Percentiles rank a stretch among this genome's conserved stretches.
Evolutionary conservation across 2,113 vertebrate genomes (phyloP).

Genomic region (Cyanistes caeruleus): DNA sequence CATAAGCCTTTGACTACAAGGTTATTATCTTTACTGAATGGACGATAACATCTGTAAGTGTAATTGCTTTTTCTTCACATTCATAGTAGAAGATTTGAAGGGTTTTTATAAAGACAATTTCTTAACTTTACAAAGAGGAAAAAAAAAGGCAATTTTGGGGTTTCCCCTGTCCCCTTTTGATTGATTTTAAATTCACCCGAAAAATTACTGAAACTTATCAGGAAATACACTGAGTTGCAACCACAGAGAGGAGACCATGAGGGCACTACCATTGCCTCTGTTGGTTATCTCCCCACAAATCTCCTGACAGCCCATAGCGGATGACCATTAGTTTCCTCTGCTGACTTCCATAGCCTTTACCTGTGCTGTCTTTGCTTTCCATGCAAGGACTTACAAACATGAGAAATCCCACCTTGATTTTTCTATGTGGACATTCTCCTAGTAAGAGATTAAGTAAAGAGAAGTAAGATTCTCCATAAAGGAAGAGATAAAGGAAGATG

Average conservation of each 20-base stretch:
- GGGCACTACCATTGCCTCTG: background rate
- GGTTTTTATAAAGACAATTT: background rate
- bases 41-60: background rate
- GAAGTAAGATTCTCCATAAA: background rate
- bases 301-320: background rate
- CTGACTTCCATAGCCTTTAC: background rate
- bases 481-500: background rate
- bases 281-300: background rate
- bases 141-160: background rate
- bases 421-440: background rate
- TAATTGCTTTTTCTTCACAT: background rate
- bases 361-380: background rate
- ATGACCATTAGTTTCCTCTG: background rate
- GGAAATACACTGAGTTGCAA: background rate
- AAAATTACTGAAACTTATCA: background rate
- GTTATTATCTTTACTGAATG: background rate
- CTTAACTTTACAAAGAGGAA: background rate
- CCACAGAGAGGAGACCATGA: background rate
- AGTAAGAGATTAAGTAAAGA: background rate
- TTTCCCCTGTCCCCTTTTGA: accelerated
- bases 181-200: background rate
- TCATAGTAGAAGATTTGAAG: background rate
- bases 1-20: background rate
- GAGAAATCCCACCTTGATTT: background rate
- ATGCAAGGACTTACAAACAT: background rate